phyloP scores from a whole-genome alignment of 2,113 vertebrate species.

The Rhinogobius similis region DNA sequence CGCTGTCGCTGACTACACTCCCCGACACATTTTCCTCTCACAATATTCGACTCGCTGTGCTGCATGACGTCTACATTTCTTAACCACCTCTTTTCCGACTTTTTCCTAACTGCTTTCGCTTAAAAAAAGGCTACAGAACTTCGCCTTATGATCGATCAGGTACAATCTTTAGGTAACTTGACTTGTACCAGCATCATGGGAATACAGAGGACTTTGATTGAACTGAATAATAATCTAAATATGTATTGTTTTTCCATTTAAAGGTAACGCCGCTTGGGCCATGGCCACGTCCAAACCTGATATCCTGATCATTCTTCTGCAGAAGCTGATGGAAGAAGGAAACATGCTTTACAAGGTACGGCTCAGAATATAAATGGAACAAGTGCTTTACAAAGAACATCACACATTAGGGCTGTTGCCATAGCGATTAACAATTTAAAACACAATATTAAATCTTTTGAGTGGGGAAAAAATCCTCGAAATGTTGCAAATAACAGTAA shows the following conservation, averaged over 20 bases:
- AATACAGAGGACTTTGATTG: slow-evolving; percentile 44
- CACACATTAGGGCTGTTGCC: too few relatives aligned
- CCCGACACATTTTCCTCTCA: slow-evolving; percentile 40
- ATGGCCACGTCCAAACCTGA: slow-evolving; percentile 99
- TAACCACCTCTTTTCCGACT: slow-evolving; percentile 65
- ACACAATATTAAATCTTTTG: too few relatives aligned
- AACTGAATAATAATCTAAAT: slow-evolving; percentile 5
- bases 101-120: slow-evolving; percentile 75
- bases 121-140: slow-evolving; percentile 83
- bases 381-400: too few relatives aligned
- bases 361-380: neutral
- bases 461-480: too few relatives aligned
- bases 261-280: slow-evolving; percentile 98
- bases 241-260: neutral
- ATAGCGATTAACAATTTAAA: too few relatives aligned
- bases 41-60: slow-evolving; percentile 31
- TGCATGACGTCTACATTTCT: slow-evolving; percentile 55
- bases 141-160: slow-evolving; percentile 87
- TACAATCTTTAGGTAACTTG: slow-evolving; percentile 86
- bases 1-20: slow-evolving; percentile 24
- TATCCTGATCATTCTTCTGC: slow-evolving; percentile 96
- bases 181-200: slow-evolving; percentile 67
- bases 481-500: too few relatives aligned
- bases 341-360: slow-evolving; percentile 93
- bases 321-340: slow-evolving; percentile 99